Percentiles rank a stretch among this genome's conserved stretches.
Evolutionary conservation across 2,888 invertebrate genomes (phyloP).

Genomic region (Zaprionus bogoriensis): DNA sequence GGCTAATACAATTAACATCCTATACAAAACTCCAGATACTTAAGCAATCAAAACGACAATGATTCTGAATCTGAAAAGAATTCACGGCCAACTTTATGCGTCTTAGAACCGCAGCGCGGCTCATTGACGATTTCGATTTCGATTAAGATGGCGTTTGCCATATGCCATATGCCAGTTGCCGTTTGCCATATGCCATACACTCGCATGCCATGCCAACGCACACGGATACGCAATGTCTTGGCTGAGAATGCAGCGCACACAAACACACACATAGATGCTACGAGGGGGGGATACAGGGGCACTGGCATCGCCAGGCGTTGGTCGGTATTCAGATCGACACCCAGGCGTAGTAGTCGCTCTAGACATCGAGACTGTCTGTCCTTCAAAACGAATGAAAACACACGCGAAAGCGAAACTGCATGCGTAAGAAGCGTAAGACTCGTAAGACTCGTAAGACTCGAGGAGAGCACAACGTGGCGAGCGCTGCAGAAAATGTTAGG

Average conservation of each 20-base stretch:
- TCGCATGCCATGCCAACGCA: constrained; percentile 25
- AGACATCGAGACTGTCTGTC: constrained; percentile 66
- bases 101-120: constrained; percentile 2
- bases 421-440: constrained; percentile 32
- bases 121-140: constrained; percentile 11
- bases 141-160: constrained; percentile 12
- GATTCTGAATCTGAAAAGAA: constrained; percentile 7
- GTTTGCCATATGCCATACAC: constrained; percentile 16
- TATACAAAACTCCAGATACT: neutral
- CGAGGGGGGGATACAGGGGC: constrained; percentile 21
- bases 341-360: constrained; percentile 56
- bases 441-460: constrained; percentile 14
- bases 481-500: constrained; percentile 53
- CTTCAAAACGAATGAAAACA: constrained; percentile 70
- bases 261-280: neutral
- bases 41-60: neutral
- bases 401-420: constrained; percentile 57
- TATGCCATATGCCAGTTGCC: constrained; percentile 5
- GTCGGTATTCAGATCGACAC: constrained; percentile 76
- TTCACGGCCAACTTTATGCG: constrained; percentile 26
- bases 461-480: constrained; percentile 38
- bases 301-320: constrained; percentile 48
- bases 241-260: neutral
- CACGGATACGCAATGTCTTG: neutral
- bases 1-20: neutral